Evolutionary conservation across 2,797 vertebrate genomes (phyloP).

Genomic region (Masticophis lateralis): DNA sequence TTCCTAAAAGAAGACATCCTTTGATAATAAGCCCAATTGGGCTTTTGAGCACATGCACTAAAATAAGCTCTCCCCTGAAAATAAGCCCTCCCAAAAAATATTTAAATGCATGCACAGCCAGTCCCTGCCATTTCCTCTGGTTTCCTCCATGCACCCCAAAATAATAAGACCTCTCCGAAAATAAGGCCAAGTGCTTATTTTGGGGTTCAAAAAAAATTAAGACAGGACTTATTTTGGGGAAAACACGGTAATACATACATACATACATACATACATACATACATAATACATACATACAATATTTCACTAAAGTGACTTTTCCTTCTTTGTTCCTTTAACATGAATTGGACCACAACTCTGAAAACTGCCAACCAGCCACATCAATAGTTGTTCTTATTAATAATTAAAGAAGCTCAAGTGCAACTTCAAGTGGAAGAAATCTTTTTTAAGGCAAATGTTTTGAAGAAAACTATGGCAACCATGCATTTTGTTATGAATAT

Average conservation of each 20-base stretch:
- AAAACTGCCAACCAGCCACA: background rate
- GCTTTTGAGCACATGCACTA: too few relatives aligned
- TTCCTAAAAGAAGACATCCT: too few relatives aligned
- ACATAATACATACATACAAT: background rate
- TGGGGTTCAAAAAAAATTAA: too few relatives aligned
- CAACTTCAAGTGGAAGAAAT: background rate
- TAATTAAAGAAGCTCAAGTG: background rate
- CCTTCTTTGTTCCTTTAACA: background rate
- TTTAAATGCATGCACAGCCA: too few relatives aligned
- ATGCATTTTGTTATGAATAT: background rate
- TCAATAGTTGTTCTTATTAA: background rate
- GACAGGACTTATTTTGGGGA: too few relatives aligned
- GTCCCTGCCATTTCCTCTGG: too few relatives aligned
- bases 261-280: background rate
- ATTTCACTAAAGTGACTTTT: background rate
- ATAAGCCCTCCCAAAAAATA: too few relatives aligned
- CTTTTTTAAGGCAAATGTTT: background rate
- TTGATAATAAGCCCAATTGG: too few relatives aligned
- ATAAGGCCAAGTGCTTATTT: too few relatives aligned
- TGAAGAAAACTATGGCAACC: background rate
- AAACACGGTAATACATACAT: background rate
- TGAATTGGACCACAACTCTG: background rate
- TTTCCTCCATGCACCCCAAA: too few relatives aligned
- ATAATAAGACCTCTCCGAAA: too few relatives aligned
- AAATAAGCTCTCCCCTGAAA: too few relatives aligned